Evolutionary conservation across 2,797 vertebrate species (phyloP), one percentile per base, ranked within the genome.

Genomic region (Macrochelys suwanniensis): DNA sequence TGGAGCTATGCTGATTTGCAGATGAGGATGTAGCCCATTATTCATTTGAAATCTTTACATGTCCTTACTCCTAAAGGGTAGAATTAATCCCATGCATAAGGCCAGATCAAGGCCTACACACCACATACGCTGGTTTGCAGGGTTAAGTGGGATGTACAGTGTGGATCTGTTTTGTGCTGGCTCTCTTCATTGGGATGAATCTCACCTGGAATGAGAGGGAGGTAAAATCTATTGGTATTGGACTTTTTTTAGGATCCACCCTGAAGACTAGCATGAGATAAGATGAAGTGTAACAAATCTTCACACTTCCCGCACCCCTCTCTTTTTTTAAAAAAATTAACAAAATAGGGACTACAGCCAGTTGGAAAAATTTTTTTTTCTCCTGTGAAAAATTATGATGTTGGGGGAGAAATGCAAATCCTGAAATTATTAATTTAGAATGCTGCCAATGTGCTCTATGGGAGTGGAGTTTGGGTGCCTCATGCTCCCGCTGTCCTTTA

Each of bases 71-170:
- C 85, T 82, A 80, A 8, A 12, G 19, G 68, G 65, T 79, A 51
- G 81, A 90, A 83, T 21, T 45, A 11, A 28, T 56, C 61, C 21
- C 1, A 94, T 49, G 37, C 11, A 88, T 53, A 17, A 77, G 54
- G 50, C 71, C 33, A 84, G 88, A 81, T 74, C 53, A 42, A 92
- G 50, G 87, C 80, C n/a, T 85, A 57, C 87, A 85, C 17, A 31
- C 42, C 25, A 47, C 74, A 31, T 47, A 9, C 31, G 45, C 25
- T 31, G 15, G 13, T 47, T 31, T 77, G 45, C 42, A 77, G 45
- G 26, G 12, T 47, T 28, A 77, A 49, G 45, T 28, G 13, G 45
- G 25, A 76, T 45, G 37, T 47, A 45, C 42, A 26, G 28, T 28
- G 15, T 15, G 21, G 45, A 77, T 47, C 26, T 49, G 74, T 8